Evolutionary conservation across 2,888 invertebrate species (phyloP), one percentile per base, ranked within the genome.

Genomic region (Apodemia mormo): DNA sequence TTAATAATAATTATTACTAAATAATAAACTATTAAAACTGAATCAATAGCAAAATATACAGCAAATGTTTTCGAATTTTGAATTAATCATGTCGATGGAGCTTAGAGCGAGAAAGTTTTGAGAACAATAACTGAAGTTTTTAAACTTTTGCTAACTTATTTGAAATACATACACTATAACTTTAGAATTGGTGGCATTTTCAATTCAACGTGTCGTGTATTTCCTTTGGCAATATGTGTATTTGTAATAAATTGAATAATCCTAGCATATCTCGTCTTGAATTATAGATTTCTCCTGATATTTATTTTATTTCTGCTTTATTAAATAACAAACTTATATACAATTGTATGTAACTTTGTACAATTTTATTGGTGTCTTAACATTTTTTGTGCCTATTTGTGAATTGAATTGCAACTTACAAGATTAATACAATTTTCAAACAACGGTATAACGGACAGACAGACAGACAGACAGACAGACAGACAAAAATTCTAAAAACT

Each of bases 81-180:
- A 70, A 72, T 73, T 67, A 71, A 76, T 75, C 71, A 75, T 74
- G 74, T 73, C 75, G 12, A 65, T 76, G 73, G 66, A 71, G 72
- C 66, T 78, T 68, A 66, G 65, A 66, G 72, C 76, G 75, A 78
- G n/a, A 29, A 56, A 80, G 74, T 76, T 72, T 71, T 66, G 61
- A 74, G 75, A 75, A 78, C 80, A 78, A 77, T 78, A 77, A 76
- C 75, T 78, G 37, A 52, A 61, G 65, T 64, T 74, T 58, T 69
- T 69, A 70, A 70, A 76, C 78, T 72, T 77, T 76, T 40, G 58
- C 65, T 67, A 73, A 73, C 72, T 72, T 68, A 65, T 68, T 66
- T 72, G 67, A 65, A 67, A 65, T 65, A 22, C 65, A 68, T 8
- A 8, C 8, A 40, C 40, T 7, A 40, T 40, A 8, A 40, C 8